These are phyloP conservation scores for Hippopotamyrus pictus DNA, from an alignment of 2,797 vertebrate genomes.

Conservation along the genomic window DNA sequence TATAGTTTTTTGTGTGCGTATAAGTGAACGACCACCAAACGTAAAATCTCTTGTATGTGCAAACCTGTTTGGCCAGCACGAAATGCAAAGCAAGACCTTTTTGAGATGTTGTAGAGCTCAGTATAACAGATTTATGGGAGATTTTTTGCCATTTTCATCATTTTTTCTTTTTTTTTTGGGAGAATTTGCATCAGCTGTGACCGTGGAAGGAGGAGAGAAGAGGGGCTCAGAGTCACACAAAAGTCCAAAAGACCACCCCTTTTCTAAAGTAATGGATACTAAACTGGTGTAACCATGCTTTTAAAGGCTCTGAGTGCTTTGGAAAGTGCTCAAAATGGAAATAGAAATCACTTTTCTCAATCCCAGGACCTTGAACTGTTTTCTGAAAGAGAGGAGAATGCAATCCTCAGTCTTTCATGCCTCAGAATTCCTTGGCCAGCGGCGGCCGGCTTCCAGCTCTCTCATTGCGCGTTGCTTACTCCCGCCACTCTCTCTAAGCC, in stretches of 20 bases:
- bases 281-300: slow-evolving; percentile 59
- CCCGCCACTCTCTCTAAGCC: slow-evolving; percentile 40
- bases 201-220: slow-evolving; percentile 33
- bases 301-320: slow-evolving; percentile 50
- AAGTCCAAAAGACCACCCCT: slow-evolving; percentile 31
- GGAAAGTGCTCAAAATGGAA: slow-evolving; percentile 28
- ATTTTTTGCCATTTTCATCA: slow-evolving; percentile 16
- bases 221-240: slow-evolving; percentile 25
- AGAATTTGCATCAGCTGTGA: neutral
- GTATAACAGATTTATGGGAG: neutral
- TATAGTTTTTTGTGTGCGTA: neutral
- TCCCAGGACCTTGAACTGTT: slow-evolving; percentile 55
- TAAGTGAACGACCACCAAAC: neutral
- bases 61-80: neutral
- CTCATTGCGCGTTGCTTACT: slow-evolving; percentile 42
- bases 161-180: neutral
- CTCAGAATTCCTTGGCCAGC: slow-evolving; percentile 50
- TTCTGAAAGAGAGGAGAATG: slow-evolving; percentile 48
- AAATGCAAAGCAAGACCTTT: slow-evolving; percentile 30
- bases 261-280: slow-evolving; percentile 56
- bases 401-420: slow-evolving; percentile 56
- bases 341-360: slow-evolving; percentile 59
- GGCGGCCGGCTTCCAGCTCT: slow-evolving; percentile 36
- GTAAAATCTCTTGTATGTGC: neutral
- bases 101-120: slow-evolving; percentile 32